Conservation (phyloP, 2,797 vertebrate genomes). For the Mallotus villosus region DNA sequence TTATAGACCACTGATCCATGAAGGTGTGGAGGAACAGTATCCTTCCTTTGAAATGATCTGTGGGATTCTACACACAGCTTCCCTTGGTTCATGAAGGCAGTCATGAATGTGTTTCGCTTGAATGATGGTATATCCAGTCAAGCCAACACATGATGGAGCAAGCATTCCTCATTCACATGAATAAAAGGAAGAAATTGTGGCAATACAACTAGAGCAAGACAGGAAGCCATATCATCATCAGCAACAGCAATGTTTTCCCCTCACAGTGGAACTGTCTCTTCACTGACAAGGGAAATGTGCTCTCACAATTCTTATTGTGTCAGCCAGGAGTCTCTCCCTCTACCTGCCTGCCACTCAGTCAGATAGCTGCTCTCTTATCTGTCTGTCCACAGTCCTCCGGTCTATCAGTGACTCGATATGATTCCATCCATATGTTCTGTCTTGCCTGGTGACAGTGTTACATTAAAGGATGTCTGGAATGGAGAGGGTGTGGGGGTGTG, state of each 20-base stretch:
- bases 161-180: neutral
- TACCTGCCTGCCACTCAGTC: constrained; percentile 10
- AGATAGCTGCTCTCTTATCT: neutral
- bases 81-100: neutral
- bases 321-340: constrained; percentile 2
- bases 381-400: constrained; percentile 12
- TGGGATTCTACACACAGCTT: neutral
- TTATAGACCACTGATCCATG: too few relatives aligned
- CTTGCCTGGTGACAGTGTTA: constrained; percentile 34
- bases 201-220: neutral
- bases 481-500: constrained; percentile 27
- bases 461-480: constrained; percentile 44
- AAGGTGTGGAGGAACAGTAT: too few relatives aligned
- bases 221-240: constrained; percentile 10
- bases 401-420: constrained; percentile 25
- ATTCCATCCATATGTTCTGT: constrained; percentile 37
- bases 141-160: neutral
- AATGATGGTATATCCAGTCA: neutral
- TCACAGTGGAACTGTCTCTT: neutral
- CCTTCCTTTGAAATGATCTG: too few relatives aligned
- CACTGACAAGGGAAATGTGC: neutral
- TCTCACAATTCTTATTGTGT: neutral
- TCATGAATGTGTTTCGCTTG: neutral
- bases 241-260: neutral
- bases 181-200: neutral